A percentile compares a stretch with the other conserved stretches of the same genome.
These are phyloP conservation scores for Chrysina gloriosa DNA, from an alignment of 2,888 invertebrate genomes.

Conservation along the genomic window DNA sequence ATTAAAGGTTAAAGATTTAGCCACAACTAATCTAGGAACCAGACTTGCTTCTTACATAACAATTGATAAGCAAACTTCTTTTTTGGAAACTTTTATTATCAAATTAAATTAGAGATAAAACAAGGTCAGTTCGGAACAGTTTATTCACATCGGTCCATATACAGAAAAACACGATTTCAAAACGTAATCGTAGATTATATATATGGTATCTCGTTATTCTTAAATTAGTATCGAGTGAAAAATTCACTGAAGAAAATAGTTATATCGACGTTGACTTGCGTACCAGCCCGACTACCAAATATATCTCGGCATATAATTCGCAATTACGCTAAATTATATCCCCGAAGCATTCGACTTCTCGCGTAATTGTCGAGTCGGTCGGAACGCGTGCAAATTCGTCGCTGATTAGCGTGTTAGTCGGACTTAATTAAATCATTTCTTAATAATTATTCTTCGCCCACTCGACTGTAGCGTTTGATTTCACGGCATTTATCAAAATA, in stretches of 20 bases:
- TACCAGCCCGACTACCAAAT: not conserved
- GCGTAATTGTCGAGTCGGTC: slow-evolving; percentile 23
- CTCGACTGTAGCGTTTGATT: not conserved
- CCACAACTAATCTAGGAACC: too few species aligned
- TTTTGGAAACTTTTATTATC: too few species aligned
- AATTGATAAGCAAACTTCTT: too few species aligned
- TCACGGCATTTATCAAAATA: slow-evolving; percentile 10
- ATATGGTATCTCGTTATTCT: not conserved
- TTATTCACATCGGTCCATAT: too few species aligned
- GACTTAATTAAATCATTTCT: slow-evolving; percentile 43
- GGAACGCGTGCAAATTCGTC: slow-evolving; percentile 21
- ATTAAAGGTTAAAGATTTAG: too few species aligned
- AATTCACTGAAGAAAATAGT: not conserved
- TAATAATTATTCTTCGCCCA: slow-evolving; percentile 21
- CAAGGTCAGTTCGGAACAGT: too few species aligned
- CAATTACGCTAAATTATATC: slow-evolving; percentile 23
- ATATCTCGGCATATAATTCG: not conserved
- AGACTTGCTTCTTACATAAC: too few species aligned
- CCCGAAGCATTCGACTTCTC: not conserved
- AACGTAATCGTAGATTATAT: not conserved
- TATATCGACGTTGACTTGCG: not conserved
- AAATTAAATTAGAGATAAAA: too few species aligned
- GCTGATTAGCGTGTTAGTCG: slow-evolving; percentile 35
- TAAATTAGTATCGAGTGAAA: not conserved
- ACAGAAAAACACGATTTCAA: too few species aligned